These are phyloP conservation scores for Galerucella calmariensis DNA, from an alignment of 2,888 invertebrate species.

Conservation along the genomic window DNA sequence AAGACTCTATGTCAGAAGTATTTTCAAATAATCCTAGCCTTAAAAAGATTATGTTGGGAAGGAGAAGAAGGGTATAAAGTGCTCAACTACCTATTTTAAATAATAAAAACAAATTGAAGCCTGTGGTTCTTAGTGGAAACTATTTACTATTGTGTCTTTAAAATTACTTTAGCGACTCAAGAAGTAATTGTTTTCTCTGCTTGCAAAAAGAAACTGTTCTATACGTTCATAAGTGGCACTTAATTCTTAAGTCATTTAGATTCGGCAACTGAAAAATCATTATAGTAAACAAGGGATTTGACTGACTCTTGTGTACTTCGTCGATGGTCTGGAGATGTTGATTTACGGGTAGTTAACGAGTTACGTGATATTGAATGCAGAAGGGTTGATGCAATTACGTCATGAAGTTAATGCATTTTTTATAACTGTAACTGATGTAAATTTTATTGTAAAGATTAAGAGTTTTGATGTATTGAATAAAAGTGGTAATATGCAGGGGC, in stretches of 20 bases:
- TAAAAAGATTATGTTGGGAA: neutral
- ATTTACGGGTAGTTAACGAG: conserved; percentile 5
- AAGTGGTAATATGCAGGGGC: too few relatives aligned
- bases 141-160: neutral
- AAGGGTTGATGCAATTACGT: conserved; percentile 2
- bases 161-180: neutral
- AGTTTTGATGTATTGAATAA: too few relatives aligned
- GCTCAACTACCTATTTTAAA: neutral
- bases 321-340: conserved; percentile 9
- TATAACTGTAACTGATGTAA: neutral
- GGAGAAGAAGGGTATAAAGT: neutral
- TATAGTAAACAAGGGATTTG: conserved; percentile 18
- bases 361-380: neutral
- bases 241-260: conserved; percentile 30
- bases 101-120: conserved; percentile 16
- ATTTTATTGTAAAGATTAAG: neutral
- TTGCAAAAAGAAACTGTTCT: conserved; percentile 11
- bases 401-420: neutral
- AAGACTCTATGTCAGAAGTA: too few relatives aligned
- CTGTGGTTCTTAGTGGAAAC: neutral
- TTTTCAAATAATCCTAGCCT: too few relatives aligned
- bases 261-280: conserved; percentile 30
- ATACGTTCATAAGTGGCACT: conserved; percentile 16
- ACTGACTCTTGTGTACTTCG: neutral
- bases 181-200: neutral